These are phyloP conservation scores for Hydropotes inermis DNA, from an alignment of 2,113 vertebrate species.

Conservation along the genomic window DNA sequence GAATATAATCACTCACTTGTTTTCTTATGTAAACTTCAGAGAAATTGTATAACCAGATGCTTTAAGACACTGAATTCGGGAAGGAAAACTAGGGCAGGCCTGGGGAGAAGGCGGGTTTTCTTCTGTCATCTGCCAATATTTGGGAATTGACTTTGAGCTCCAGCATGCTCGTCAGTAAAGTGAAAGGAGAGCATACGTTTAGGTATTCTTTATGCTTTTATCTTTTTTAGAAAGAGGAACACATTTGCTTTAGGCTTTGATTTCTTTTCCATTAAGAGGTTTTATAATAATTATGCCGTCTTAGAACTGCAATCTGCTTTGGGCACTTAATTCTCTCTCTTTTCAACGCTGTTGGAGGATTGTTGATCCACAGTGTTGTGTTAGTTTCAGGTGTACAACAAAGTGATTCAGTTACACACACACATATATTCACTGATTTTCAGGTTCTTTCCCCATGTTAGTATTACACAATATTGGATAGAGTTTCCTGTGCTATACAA, in stretches of 20 bases:
- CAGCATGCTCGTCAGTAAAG: neutral
- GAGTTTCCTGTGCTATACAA: neutral
- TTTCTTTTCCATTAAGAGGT: neutral
- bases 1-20: conserved; percentile 31
- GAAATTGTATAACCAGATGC: conserved; percentile 30
- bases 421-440: neutral
- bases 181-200: neutral
- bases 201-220: neutral
- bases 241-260: neutral
- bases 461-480: neutral
- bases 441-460: neutral
- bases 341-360: neutral
- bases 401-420: neutral
- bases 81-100: neutral
- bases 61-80: neutral
- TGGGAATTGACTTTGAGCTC: neutral
- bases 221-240: neutral
- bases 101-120: neutral
- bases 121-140: neutral
- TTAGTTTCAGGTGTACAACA: neutral
- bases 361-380: neutral
- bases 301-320: neutral
- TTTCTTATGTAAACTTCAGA: conserved; percentile 49
- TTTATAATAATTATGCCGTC: neutral
- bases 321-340: neutral